phyloP scores from a whole-genome alignment of 2,888 invertebrate genomes.

The Ditula angustiorana region DNA sequence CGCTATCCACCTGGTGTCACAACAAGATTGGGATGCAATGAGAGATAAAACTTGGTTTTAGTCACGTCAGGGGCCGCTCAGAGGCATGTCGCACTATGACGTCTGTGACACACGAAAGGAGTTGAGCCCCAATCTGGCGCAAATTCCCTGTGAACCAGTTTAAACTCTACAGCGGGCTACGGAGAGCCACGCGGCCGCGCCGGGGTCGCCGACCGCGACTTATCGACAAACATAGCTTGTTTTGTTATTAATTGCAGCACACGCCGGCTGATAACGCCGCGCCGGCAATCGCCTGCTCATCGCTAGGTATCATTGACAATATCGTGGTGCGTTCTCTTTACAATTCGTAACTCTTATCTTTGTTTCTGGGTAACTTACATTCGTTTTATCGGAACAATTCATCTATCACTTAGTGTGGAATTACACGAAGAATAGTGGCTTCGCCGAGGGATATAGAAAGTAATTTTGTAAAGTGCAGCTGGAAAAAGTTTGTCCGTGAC shows the following conservation, averaged over 20 bases:
- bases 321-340: background rate
- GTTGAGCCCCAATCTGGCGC: constrained; percentile 3
- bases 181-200: background rate
- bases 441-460: background rate
- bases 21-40: no score
- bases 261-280: constrained; percentile 22
- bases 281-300: background rate
- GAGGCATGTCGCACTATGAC: no score
- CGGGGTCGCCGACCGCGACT: constrained; percentile 16
- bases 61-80: no score
- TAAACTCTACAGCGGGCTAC: constrained; percentile 5
- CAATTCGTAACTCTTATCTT: background rate
- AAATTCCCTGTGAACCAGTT: constrained; percentile 25
- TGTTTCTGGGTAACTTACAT: background rate
- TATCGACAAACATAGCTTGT: constrained; percentile 10
- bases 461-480: constrained; percentile 5
- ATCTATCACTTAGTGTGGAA: background rate
- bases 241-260: constrained; percentile 25
- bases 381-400: background rate
- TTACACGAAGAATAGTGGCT: constrained; percentile 2
- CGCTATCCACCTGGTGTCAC: no score
- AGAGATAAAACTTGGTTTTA: no score
- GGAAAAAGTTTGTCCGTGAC: background rate
- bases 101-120: background rate
- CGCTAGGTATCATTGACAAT: background rate